Percentiles rank a stretch among this genome's conserved stretches.
Conservation (phyloP, 2,113 vertebrate species). For the Poeciliopsis retropinna region DNA sequence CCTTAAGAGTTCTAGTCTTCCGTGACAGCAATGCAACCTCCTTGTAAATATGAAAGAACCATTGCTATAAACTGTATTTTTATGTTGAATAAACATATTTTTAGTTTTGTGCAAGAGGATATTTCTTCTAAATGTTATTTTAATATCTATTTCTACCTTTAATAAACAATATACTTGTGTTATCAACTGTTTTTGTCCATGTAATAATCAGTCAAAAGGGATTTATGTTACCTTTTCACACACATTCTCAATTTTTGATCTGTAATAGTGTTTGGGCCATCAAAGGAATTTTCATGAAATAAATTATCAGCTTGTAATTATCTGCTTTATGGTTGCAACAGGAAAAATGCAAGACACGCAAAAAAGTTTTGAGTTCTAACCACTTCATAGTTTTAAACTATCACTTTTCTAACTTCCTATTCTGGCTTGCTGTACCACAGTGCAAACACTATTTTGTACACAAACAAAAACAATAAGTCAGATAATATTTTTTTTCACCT, state of each 20-base stretch:
- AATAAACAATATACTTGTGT: not conserved
- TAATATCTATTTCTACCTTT: too few species aligned
- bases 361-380: too few species aligned
- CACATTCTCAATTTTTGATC: not conserved
- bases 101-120: not conserved
- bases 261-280: not conserved
- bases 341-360: too few species aligned
- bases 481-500: too few species aligned
- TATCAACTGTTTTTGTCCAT: too few species aligned
- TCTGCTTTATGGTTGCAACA: not conserved
- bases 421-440: too few species aligned
- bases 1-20: conserved; percentile 6
- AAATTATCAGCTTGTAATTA: not conserved
- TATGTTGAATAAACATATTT: not conserved
- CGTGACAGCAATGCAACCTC: not conserved
- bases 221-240: not conserved
- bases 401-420: too few species aligned
- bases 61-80: not conserved
- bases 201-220: not conserved
- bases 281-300: not conserved
- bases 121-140: too few species aligned
- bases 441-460: too few species aligned
- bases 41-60: not conserved
- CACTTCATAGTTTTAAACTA: too few species aligned
- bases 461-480: too few species aligned